Percentiles rank a stretch among this genome's conserved stretches.
Evolutionary conservation across 2,113 vertebrate species (phyloP).

Genomic region (Barnardius zonarius): DNA sequence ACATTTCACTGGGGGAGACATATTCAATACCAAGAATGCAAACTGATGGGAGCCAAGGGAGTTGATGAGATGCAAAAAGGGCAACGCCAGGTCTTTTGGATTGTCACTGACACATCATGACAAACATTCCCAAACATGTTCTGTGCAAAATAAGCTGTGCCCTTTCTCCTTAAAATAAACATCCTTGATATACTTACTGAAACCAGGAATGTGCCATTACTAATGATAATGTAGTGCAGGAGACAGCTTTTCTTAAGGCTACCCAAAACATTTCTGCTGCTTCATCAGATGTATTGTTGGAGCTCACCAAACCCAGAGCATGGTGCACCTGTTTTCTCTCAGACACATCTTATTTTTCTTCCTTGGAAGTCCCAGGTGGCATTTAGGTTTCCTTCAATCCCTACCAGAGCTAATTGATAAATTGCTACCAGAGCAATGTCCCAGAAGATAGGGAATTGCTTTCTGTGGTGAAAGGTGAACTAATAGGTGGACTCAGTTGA

Average conservation of each 20-base stretch:
- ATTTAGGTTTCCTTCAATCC: constrained; percentile 56
- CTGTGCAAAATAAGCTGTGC: constrained; percentile 56
- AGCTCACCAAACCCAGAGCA: constrained; percentile 33
- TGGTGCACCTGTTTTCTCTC: constrained; percentile 68
- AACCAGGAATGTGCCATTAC: constrained; percentile 60
- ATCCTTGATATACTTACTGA: constrained; percentile 44
- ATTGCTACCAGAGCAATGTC: constrained; percentile 52
- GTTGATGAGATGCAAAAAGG: background rate
- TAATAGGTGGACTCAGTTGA: background rate
- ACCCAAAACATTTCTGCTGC: constrained; percentile 51
- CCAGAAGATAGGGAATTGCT: constrained; percentile 1
- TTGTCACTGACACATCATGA: constrained; percentile 60
- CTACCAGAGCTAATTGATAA: constrained; percentile 66
- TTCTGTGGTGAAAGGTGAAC: background rate
- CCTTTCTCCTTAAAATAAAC: constrained; percentile 65
- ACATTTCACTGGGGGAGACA: background rate
- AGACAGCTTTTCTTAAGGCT: constrained; percentile 49
- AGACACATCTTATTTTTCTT: constrained; percentile 71
- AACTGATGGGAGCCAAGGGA: constrained; percentile 22
- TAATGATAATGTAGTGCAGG: constrained; percentile 56
- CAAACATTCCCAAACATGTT: constrained; percentile 50
- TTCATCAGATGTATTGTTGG: constrained; percentile 49
- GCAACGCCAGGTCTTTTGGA: background rate
- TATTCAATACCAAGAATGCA: background rate
- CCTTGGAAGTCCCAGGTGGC: constrained; percentile 55